Evolutionary conservation across 2,797 vertebrate species (phyloP), one percentile per base, ranked within the genome.

Genomic region (Cynopterus sphinx): DNA sequence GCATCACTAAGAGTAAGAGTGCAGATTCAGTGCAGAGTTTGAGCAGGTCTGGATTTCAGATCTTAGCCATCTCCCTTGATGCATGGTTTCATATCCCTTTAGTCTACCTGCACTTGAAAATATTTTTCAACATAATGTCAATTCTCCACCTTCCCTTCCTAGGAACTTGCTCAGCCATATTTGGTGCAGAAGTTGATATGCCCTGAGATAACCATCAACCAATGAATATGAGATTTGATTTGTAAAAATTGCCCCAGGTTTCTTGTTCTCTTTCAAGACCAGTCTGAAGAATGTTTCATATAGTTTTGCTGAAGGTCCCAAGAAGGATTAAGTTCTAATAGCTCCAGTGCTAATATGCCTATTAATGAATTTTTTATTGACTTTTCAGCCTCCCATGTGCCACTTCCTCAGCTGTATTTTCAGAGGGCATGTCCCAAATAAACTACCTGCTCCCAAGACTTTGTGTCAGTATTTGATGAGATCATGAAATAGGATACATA

Each of bases 101-200:
- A 51, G 4, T 6, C 6, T 4, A 74, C 22, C 77, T 16, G 11
- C 17, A 31, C 36, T 53, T 1, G 21, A 36, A 74, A 57, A 43
- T 43, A 43, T 55, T 92, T 90, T 70, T 12, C 0, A 70, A 8
- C 1, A 19, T 57, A 63, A 57, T 41, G 6, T 53, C 22, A 61
- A 0, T 82, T 74, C 7, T 4, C 28, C 9, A 19, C 3, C 11
- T 68, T n/a, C 8, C 74, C 12, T 0, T 28, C 0, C 33, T 74
- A 74, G 13, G 53, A 36, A 9, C 5, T 22, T 39, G 13, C 8
- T 89, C 12, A 82, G n/a, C 17, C 12, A 36, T 33, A 59, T 59
- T 74, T 43, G 74, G 9, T 22, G 41, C 1, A 85, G 10, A 5
- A 61, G 3, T 28, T 87, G 55, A n/a, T 43, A 61, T 39, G 2